Evolutionary conservation across 2,113 vertebrate species (phyloP).

Genomic region (Daubentonia madagascariensis): DNA sequence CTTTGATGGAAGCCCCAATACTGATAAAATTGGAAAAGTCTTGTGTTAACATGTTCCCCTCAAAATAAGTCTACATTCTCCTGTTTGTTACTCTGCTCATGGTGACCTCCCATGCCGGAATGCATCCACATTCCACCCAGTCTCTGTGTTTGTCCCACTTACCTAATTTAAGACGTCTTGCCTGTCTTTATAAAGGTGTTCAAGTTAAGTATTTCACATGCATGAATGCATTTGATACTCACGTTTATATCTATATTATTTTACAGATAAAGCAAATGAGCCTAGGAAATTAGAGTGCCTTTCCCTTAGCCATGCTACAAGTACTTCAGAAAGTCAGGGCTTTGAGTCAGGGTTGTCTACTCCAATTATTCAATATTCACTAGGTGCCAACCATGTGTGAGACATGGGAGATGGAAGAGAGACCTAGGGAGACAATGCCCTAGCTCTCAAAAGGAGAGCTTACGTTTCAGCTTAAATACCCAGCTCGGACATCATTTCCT

Average conservation of each 20-base stretch:
- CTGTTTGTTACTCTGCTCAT: background rate
- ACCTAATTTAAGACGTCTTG: background rate
- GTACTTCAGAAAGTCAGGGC: background rate
- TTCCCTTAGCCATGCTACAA: no score
- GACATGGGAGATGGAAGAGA: background rate
- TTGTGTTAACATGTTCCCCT: background rate
- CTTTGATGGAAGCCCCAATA: no score
- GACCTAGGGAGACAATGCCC: background rate
- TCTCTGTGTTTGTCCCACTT: background rate
- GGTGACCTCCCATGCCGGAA: accelerated
- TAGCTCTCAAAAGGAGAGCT: background rate
- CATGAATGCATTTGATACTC: background rate
- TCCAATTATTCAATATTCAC: background rate
- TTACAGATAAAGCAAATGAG: background rate
- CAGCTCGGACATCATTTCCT: background rate
- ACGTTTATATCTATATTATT: no score
- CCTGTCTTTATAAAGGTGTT: background rate
- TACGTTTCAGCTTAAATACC: background rate
- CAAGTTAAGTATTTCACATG: background rate
- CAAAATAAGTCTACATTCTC: background rate
- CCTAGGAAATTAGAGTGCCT: background rate
- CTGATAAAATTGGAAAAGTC: background rate
- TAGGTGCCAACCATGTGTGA: background rate
- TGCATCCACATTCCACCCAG: no score
- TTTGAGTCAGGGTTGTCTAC: background rate